Evolutionary conservation across 2,113 vertebrate genomes (phyloP), one percentile per base, ranked within the genome.

Genomic region (Callipepla squamata): DNA sequence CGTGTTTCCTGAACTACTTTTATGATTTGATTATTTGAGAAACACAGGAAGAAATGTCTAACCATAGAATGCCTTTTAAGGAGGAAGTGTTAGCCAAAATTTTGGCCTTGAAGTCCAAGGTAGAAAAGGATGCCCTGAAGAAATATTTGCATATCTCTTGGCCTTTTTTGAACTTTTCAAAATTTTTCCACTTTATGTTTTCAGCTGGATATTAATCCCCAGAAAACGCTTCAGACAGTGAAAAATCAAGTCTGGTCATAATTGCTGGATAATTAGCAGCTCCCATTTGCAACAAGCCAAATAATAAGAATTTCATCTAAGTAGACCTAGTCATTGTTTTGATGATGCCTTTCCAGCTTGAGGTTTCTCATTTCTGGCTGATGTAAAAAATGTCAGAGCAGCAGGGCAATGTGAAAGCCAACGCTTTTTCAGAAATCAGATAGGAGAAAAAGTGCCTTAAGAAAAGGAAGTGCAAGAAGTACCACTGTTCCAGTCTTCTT

Each of bases 41-140:
- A 85, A 13, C 65, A 61, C 85, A 79, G 50, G 87, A 50, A 87
- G 38, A 93, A 85, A 69, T 80, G 75, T 93, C 69, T 75, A 44
- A 65, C 26, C 51, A 34, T 21, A 96, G 73, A 95, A 90, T 65
- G 85, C 93, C 95, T 96, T 96, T 95, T 96, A 96, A 96, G 92
- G 82, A 96, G 90, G 68, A 47, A 78, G 25, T 15, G 17, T 75
- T 22, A 90, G 73, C 82, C 88, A 92, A 67, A 83, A 34, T 86
- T 44, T 34, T 80, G 59, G 68, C 47, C 87, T 63, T 88, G 32
- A 82, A 91, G n/a, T 70, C 85, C 72, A 87, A 91, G 73, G 77
- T 90, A 95, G 61, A 7, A 72, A 90, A 90, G 40, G 86, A 90
- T 92, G 66, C 77, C 92, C 80, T 61, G 21, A 93, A 69, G 90